Evolutionary conservation across 2,113 vertebrate species (phyloP).

Genomic region (Myrmophylax atrothorax): DNA sequence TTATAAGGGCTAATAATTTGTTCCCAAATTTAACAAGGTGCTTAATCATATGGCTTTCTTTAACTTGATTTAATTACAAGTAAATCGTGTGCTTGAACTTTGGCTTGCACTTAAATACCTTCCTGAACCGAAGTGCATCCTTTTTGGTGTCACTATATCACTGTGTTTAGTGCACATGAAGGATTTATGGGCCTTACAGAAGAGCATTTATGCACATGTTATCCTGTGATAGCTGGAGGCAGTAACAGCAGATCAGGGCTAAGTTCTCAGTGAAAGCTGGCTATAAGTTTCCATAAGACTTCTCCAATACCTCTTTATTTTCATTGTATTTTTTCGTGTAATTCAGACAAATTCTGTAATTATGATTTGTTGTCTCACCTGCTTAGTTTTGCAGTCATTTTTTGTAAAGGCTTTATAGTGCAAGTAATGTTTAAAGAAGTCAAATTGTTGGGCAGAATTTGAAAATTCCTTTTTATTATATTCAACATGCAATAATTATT

Average conservation of each 20-base stretch:
- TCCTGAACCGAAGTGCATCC: background rate
- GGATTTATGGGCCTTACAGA: background rate
- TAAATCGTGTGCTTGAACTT: background rate
- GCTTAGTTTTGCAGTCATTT: background rate
- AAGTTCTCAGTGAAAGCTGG: background rate
- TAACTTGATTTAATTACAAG: constrained; percentile 5
- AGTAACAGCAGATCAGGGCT: background rate
- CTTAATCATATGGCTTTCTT: constrained; percentile 1
- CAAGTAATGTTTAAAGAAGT: background rate
- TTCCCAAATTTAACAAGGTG: constrained; percentile 37
- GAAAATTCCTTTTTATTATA: background rate
- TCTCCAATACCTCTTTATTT: background rate
- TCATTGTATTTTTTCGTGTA: background rate
- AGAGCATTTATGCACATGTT: background rate
- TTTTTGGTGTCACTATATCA: background rate
- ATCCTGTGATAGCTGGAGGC: background rate
- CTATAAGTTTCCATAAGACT: background rate
- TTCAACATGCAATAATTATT: background rate
- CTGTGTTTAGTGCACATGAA: background rate
- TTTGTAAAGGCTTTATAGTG: background rate
- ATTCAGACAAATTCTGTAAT: background rate
- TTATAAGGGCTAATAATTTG: constrained; percentile 44
- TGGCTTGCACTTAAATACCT: background rate
- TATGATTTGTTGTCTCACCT: background rate
- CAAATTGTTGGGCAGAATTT: background rate